Percentiles rank a stretch among this genome's conserved stretches.
These are phyloP conservation scores for Peromyscus leucopus DNA, from an alignment of 2,113 vertebrate genomes.

Conservation along the genomic window DNA sequence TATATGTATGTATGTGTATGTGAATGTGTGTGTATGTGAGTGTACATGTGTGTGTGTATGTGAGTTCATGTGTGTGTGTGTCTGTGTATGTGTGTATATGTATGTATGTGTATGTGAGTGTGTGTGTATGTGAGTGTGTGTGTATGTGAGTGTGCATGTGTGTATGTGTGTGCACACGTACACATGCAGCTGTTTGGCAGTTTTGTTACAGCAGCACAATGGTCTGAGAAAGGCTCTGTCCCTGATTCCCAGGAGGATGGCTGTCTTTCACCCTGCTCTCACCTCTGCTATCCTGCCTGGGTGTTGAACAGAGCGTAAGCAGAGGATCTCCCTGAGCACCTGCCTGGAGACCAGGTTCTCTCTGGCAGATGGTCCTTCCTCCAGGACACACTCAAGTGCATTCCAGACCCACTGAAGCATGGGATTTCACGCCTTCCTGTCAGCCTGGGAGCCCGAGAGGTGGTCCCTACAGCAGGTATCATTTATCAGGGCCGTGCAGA, in stretches of 20 bases:
- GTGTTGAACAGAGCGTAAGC: neutral
- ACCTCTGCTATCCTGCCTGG: neutral
- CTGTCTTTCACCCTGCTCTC: neutral
- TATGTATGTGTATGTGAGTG: neutral
- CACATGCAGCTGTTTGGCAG: too few relatives aligned
- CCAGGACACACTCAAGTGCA: slow-evolving; percentile 75
- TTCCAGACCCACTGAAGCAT: slow-evolving; percentile 79
- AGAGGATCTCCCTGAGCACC: neutral
- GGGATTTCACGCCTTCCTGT: slow-evolving; percentile 78
- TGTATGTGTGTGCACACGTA: neutral
- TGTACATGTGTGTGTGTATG: too few relatives aligned
- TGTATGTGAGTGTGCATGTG: too few relatives aligned
- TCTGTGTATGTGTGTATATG: too few relatives aligned
- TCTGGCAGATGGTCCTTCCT: slow-evolving; percentile 79
- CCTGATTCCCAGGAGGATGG: accelerated
- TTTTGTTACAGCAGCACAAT: neutral
- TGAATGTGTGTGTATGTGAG: too few relatives aligned
- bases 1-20: neutral
- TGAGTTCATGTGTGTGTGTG: neutral
- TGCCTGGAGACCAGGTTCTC: slow-evolving; percentile 57
- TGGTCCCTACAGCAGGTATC: slow-evolving; percentile 72
- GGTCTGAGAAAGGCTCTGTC: neutral
- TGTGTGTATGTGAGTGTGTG: neutral
- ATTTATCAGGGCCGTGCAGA: slow-evolving; percentile 83
- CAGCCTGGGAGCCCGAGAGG: slow-evolving; percentile 78